A percentile compares a stretch with the other conserved stretches of the same genome.
Conservation (phyloP, 1,140 invertebrate species). For the Nebria ingens region DNA sequence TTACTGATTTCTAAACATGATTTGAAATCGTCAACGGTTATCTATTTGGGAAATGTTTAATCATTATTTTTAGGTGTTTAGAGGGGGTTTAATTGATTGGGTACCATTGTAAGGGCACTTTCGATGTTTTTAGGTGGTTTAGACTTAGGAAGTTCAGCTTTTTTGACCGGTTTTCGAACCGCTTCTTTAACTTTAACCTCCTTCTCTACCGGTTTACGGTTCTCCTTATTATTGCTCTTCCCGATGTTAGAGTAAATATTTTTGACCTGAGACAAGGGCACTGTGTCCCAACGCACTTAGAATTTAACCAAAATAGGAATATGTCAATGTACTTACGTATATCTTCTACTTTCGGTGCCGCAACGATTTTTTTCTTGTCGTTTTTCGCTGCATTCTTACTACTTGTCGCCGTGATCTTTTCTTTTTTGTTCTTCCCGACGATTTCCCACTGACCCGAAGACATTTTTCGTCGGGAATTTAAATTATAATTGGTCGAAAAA, state of each 20-base stretch:
- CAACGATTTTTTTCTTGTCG: conserved; percentile 37
- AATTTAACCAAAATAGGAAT: conserved; percentile 14
- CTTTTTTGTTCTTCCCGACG: conserved; percentile 60
- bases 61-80: conserved; percentile 13
- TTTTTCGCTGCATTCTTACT: conserved; percentile 47
- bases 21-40: conserved; percentile 44
- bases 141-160: conserved; percentile 38
- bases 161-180: conserved; percentile 37
- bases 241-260: conserved; percentile 23
- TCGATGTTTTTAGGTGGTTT: conserved; percentile 56
- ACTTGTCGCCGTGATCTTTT: conserved; percentile 42
- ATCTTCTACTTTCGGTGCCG: conserved; percentile 49
- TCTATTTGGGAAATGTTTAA: conserved; percentile 37
- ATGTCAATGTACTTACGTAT: conserved; percentile 40
- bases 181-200: conserved; percentile 30
- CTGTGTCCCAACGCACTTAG: conserved; percentile 18
- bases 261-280: conserved; percentile 27
- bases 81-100: conserved; percentile 22
- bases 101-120: conserved; percentile 49
- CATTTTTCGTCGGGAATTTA: conserved; percentile 35
- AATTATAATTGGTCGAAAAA: conserved; percentile 11
- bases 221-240: conserved; percentile 32
- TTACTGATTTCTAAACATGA: conserved; percentile 41
- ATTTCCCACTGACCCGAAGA: conserved; percentile 64
- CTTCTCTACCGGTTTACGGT: conserved; percentile 36